Evolutionary conservation across 2,797 vertebrate species (phyloP).

Genomic region (Saxicola maurus): DNA sequence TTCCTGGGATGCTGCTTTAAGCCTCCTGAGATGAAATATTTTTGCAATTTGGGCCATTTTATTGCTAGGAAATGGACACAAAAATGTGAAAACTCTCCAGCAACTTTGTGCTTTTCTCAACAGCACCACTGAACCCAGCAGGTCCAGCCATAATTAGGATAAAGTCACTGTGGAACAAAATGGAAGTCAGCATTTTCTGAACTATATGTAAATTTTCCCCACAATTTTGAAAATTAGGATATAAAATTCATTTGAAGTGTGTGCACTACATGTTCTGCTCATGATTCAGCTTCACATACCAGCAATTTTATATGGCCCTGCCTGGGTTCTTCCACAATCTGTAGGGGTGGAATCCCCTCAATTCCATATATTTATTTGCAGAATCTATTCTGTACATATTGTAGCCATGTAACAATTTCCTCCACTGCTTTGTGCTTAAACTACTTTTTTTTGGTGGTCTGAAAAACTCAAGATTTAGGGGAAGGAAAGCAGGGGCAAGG

Average conservation of each 20-base stretch:
- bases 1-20: not conserved
- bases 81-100: not conserved
- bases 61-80: not conserved
- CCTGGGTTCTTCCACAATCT: not conserved
- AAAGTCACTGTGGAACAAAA: not conserved
- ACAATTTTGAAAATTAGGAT: not conserved
- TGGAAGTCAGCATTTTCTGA: not conserved
- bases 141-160: not conserved
- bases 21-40: not conserved
- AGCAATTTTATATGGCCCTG: not conserved
- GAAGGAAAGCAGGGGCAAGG: not conserved
- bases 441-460: not conserved
- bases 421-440: not conserved
- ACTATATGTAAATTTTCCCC: accelerated
- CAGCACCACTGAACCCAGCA: not conserved
- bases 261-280: not conserved
- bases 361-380: not conserved
- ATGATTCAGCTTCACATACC: not conserved
- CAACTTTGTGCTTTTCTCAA: not conserved
- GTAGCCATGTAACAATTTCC: not conserved
- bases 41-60: not conserved
- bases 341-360: not conserved
- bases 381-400: not conserved
- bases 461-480: not conserved
- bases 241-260: not conserved